A percentile compares a stretch with the other conserved stretches of the same genome.
Conservation (phyloP, 2,113 vertebrate genomes). For the Sitta europaea region DNA sequence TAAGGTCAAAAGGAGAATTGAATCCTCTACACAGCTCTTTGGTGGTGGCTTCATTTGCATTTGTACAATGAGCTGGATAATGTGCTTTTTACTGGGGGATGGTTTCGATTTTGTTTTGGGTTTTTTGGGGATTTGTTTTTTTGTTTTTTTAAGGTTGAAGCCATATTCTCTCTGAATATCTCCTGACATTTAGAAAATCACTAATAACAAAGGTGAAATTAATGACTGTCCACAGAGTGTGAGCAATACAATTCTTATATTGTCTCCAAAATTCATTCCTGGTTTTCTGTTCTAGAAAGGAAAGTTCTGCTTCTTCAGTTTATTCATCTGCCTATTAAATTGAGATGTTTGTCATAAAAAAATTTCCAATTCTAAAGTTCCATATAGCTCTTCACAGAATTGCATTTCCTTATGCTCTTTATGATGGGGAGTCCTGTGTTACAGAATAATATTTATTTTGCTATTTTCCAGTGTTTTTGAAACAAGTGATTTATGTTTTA, state of each 20-base stretch:
- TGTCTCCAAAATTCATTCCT: not conserved
- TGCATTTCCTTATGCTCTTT: not conserved
- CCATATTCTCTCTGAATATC: not conserved
- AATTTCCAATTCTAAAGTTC: accelerated
- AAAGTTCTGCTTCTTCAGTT: not conserved
- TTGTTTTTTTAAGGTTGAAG: not conserved
- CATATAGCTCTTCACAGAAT: not conserved
- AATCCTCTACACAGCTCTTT: not conserved
- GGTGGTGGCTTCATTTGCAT: not conserved
- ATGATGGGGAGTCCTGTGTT: not conserved
- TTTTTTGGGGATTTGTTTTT: too few species aligned
- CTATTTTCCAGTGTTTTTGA: not conserved
- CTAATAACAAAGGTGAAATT: not conserved
- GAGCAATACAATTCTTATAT: not conserved
- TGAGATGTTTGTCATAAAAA: not conserved
- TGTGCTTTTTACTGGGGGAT: not conserved
- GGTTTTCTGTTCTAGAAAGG: not conserved
- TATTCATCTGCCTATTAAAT: not conserved
- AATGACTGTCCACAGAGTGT: not conserved
- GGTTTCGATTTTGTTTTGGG: accelerated
- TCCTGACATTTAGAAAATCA: not conserved
- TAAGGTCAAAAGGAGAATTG: not conserved
- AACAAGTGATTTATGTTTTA: not conserved
- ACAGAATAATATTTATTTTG: not conserved
- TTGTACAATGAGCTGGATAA: not conserved